Base-by-base conservation (phyloP, 2,113 vertebrate genomes). In the Chlamydotis undulata region DNA sequence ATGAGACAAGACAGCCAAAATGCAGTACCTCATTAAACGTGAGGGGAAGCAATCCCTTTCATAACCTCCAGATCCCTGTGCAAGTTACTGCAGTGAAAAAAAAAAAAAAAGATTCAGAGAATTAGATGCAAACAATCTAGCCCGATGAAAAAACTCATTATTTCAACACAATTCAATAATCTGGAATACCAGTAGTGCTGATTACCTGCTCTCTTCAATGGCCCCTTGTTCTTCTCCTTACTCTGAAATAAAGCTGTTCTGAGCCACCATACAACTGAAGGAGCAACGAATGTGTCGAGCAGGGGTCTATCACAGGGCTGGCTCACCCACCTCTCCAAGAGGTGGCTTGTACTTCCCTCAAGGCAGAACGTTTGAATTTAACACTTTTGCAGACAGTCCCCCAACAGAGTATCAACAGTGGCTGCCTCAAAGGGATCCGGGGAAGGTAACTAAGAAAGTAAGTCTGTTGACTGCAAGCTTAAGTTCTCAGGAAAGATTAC, bases 81-180 rank as follows among this genome's bases (percentile, higher is more conserved):
- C 8, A 83, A 75, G 12, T 35, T 64, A 60, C 19, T 31, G 18
- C 19, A 83, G 55, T 5, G 7, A 41, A 33, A 79, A 35, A 45
- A 37, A 37, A 37, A 37, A 37, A 60, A 43, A 15, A 41, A 10
- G 41, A 9, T 29, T 59, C 64, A 52, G 33, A 77, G 5, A 86
- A 65, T 50, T 43, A 83, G 31, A 15, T n/a, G 52, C 19, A 45
- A 80, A n/a, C 26, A 53, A 50, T 25, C 41, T 26, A 85, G n/a
- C 31, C 41, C 50, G 28, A 79, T 50, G 13, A 83, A 92, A 92
- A 89, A 89, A 5, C 2, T 68, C 45, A 21, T 74, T 84, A 73
- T 95, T 95, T 94, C 82, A 94, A 76, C 86, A 91, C 67, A 87
- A 24, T 31, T 83, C 37, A 95, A 75, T 94, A 84, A 92, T 50